These are phyloP conservation scores for Oxycera nigricornis DNA, from an alignment of 2,888 invertebrate species.

Conservation along the genomic window DNA sequence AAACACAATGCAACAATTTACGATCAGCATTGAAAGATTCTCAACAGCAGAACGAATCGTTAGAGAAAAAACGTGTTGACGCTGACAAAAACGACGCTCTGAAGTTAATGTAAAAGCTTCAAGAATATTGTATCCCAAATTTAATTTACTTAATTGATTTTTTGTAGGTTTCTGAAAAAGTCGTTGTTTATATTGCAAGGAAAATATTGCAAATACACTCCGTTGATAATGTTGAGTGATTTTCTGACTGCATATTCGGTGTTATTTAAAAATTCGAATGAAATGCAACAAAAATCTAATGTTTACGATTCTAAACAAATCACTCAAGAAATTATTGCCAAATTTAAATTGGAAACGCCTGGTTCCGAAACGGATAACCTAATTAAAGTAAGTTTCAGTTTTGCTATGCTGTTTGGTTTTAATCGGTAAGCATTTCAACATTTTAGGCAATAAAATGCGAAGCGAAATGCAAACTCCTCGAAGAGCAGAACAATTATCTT, in stretches of 20 bases:
- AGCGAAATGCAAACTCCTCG: constrained; percentile 56
- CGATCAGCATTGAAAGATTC: constrained; percentile 47
- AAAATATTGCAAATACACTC: constrained; percentile 61
- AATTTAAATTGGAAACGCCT: constrained; percentile 46
- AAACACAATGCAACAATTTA: not conserved
- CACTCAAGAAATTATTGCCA: constrained; percentile 49
- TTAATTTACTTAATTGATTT: not conserved
- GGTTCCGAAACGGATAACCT: constrained; percentile 50
- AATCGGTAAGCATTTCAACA: not conserved
- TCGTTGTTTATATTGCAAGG: constrained; percentile 54
- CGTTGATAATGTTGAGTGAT: constrained; percentile 58
- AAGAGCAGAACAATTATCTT: constrained; percentile 54
- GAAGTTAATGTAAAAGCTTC: constrained; percentile 1
- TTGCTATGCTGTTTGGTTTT: no score
- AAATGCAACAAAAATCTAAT: no score
- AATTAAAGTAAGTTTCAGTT: constrained; percentile 50
- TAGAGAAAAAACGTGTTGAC: constrained; percentile 49
- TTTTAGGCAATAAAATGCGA: constrained; percentile 53
- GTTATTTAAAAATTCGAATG: no score
- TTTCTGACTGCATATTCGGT: constrained; percentile 56
- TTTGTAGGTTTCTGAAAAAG: constrained; percentile 55
- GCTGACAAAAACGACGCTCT: constrained; percentile 4
- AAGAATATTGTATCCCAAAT: no score
- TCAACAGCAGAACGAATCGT: constrained; percentile 49
- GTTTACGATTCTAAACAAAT: no score